Evolutionary conservation across 2,113 vertebrate species (phyloP).

Genomic region (Nothobranchius kuhntae): DNA sequence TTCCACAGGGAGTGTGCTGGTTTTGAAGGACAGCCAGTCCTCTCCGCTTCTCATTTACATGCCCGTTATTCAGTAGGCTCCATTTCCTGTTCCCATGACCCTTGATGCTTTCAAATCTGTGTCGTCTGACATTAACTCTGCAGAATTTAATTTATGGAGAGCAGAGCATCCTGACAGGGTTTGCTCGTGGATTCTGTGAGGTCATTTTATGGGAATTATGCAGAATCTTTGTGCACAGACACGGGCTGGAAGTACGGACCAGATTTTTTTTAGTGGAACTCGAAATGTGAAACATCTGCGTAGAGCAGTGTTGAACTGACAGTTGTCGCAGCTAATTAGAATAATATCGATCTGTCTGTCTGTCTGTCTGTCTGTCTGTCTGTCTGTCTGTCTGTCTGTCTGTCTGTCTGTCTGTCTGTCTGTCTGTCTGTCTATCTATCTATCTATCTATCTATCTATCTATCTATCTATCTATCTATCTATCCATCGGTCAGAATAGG

Average conservation of each 20-base stretch:
- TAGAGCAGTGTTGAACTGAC: slow-evolving; percentile 6
- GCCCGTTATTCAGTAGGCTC: slow-evolving; percentile 58
- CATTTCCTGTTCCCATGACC: slow-evolving; percentile 70
- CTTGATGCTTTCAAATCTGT: slow-evolving; percentile 39
- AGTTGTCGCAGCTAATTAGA: no score
- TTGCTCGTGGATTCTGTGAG: slow-evolving; percentile 37
- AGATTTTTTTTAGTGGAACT: slow-evolving; percentile 2
- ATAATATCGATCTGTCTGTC: no score
- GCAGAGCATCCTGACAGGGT: slow-evolving; percentile 58
- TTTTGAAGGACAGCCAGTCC: slow-evolving; percentile 46
- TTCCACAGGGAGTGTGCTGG: slow-evolving; percentile 50
- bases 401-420: no score
- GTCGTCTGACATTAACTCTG: slow-evolving; percentile 56
- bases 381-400: no score
- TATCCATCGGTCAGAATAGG: no score
- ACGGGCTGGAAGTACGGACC: slow-evolving; percentile 1
- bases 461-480: no score
- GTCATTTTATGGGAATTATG: slow-evolving; percentile 36
- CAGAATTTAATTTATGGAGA: slow-evolving; percentile 63
- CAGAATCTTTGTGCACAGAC: slow-evolving; percentile 4
- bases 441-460: no score
- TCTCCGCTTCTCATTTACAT: slow-evolving; percentile 54
- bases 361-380: no score
- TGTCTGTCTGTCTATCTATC: no score
- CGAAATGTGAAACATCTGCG: neutral